These are phyloP conservation scores for Atethmia centrago DNA, from an alignment of 2,888 invertebrate genomes.

Conservation along the genomic window DNA sequence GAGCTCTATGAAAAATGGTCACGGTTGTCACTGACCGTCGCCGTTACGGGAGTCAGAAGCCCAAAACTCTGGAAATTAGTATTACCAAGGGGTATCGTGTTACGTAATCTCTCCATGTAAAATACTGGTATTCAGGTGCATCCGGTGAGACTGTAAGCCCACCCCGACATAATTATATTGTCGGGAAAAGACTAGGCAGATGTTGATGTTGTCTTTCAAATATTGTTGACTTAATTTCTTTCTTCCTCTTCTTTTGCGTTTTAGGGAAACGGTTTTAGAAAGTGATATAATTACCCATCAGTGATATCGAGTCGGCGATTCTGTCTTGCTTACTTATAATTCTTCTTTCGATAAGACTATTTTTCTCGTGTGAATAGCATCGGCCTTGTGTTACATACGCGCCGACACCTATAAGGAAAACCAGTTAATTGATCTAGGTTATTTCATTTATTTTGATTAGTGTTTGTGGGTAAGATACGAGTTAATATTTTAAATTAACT, in stretches of 20 bases:
- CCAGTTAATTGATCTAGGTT: neutral
- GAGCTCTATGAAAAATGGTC: too few relatives aligned
- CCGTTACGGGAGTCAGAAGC: too few relatives aligned
- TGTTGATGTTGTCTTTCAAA: neutral
- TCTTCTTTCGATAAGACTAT: neutral
- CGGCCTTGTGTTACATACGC: slow-evolving; percentile 8
- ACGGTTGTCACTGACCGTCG: too few relatives aligned
- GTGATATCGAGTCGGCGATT: rapidly evolving
- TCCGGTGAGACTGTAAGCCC: too few relatives aligned
- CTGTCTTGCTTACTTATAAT: neutral
- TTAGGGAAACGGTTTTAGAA: neutral
- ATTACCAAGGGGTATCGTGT: too few relatives aligned
- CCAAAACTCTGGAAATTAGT: too few relatives aligned
- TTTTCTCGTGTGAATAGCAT: slow-evolving; percentile 2
- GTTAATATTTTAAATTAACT: too few relatives aligned
- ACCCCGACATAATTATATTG: too few relatives aligned
- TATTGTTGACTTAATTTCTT: neutral
- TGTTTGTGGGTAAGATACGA: neutral
- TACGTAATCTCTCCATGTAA: too few relatives aligned
- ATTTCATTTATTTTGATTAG: neutral
- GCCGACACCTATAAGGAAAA: slow-evolving; percentile 13
- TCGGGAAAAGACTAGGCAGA: too few relatives aligned
- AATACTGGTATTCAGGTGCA: too few relatives aligned
- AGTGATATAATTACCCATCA: slow-evolving; percentile 26
- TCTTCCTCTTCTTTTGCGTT: neutral